Conservation (phyloP, 2,888 invertebrate genomes). For the Drosophila longiperda region DNA sequence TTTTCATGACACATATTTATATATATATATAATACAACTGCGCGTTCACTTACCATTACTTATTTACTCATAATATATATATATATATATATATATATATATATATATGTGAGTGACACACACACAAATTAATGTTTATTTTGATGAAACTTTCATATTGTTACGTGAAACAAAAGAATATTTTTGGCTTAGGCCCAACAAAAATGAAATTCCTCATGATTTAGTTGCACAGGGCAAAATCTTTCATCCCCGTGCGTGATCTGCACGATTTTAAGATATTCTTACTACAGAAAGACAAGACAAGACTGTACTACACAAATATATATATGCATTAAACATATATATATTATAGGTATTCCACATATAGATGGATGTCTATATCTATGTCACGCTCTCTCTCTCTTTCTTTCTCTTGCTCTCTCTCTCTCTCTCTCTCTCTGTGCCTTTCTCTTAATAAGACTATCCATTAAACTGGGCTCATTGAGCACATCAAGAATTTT, state of each 20-base stretch:
- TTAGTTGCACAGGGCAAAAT: constrained; percentile 60
- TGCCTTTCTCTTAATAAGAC: constrained; percentile 22
- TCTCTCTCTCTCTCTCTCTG: no score
- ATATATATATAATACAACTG: neutral
- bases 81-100: constrained; percentile 14
- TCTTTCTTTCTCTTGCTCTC: constrained; percentile 3
- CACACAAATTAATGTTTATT: constrained; percentile 51
- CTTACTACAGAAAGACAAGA: constrained; percentile 42
- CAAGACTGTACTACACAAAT: neutral
- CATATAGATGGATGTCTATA: constrained; percentile 12
- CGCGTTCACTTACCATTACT: constrained; percentile 31
- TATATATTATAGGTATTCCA: constrained; percentile 2
- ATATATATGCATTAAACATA: constrained; percentile 6
- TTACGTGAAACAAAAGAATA: constrained; percentile 63
- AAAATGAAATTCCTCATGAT: constrained; percentile 63
- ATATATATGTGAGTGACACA: constrained; percentile 24
- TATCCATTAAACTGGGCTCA: neutral
- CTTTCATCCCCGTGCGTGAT: constrained; percentile 40
- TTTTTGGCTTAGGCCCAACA: constrained; percentile 59
- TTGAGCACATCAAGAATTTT: neutral
- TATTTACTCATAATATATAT: constrained; percentile 20
- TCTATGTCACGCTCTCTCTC: constrained; percentile 25
- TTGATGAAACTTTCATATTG: constrained; percentile 65
- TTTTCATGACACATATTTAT: constrained; percentile 27
- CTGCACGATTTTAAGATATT: constrained; percentile 42